Evolutionary conservation across 2,888 invertebrate species (phyloP).

Genomic region (Ectobius pallidus): DNA sequence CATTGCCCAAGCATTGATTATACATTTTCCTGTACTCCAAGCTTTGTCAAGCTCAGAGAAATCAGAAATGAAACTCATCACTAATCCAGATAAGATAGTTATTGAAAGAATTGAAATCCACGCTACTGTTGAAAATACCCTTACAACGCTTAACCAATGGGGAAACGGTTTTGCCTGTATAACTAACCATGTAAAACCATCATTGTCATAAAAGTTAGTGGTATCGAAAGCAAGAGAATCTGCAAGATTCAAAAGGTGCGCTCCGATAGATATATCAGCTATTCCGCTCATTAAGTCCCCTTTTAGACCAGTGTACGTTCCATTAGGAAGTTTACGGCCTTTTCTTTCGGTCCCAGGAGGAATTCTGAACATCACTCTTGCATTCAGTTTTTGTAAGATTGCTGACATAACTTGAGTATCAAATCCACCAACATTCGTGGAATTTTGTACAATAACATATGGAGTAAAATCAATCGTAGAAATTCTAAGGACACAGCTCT

Average conservation of each 20-base stretch:
- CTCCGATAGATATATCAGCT: background rate
- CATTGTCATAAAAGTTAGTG: background rate
- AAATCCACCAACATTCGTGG: too few relatives aligned
- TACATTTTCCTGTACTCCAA: background rate
- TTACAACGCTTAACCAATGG: background rate
- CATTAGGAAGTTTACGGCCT: background rate
- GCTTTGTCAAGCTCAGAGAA: too few relatives aligned
- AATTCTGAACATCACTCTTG: background rate
- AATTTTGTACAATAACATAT: too few relatives aligned
- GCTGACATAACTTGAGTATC: too few relatives aligned
- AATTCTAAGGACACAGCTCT: too few relatives aligned
- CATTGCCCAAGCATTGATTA: background rate
- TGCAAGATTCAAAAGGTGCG: background rate
- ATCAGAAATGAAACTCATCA: background rate
- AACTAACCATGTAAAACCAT: background rate
- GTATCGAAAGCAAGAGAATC: background rate
- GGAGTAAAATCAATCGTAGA: too few relatives aligned
- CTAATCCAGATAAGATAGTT: background rate
- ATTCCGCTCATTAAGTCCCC: background rate
- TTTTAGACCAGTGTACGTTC: constrained; percentile 13
- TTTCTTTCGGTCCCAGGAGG: background rate
- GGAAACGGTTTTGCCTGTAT: background rate
- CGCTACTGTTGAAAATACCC: background rate
- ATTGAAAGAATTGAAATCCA: too few relatives aligned
- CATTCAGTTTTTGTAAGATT: too few relatives aligned